Evolutionary conservation across 2,797 vertebrate genomes (phyloP).

Genomic region (Gymnopithys bicolor): DNA sequence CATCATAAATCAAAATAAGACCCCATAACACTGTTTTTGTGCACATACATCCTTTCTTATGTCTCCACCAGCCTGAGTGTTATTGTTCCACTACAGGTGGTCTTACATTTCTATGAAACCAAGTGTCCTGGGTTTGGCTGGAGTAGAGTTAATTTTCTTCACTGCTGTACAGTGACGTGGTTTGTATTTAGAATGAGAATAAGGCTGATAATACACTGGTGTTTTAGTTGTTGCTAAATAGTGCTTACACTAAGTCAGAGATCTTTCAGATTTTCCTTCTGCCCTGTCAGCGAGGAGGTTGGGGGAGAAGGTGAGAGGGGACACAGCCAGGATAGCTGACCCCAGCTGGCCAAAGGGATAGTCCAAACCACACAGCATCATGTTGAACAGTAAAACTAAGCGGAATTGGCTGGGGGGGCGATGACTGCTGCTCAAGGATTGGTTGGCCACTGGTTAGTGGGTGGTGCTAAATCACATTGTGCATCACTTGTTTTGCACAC

Average conservation of each 20-base stretch:
- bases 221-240: background rate
- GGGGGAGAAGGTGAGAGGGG: background rate
- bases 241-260: background rate
- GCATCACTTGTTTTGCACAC: background rate
- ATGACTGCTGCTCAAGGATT: background rate
- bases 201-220: background rate
- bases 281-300: background rate
- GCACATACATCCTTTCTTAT: slow-evolving; percentile 2
- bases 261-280: background rate
- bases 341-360: background rate
- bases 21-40: slow-evolving; percentile 3
- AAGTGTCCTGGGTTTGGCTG: background rate
- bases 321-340: background rate
- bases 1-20: slow-evolving; percentile 5
- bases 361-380: background rate
- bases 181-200: background rate
- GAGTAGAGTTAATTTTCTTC: background rate
- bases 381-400: background rate
- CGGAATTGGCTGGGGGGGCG: background rate
- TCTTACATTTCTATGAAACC: background rate
- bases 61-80: background rate
- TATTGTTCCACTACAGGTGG: slow-evolving; percentile 3
- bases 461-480: background rate
- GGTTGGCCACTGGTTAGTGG: background rate
- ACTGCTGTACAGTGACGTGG: background rate